Evolutionary conservation across 1,140 invertebrate genomes (phyloP), one percentile per base, ranked within the genome.

Genomic region (Diachasma alloeum): DNA sequence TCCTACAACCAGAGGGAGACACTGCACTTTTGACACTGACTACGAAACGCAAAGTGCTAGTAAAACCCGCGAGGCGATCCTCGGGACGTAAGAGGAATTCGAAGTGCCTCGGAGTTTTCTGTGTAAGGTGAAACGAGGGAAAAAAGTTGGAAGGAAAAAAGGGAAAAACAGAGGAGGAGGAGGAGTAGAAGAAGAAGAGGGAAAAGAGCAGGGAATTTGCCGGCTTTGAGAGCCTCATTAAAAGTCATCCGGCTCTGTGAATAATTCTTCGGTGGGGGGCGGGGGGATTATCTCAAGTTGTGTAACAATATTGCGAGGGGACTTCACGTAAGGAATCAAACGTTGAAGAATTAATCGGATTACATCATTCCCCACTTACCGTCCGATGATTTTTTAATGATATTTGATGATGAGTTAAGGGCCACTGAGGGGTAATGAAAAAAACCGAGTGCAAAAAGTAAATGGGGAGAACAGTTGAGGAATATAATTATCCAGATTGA

Each of bases 41-140:
- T 44, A 31, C 69, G 67, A 37, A 69, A 75, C 74, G 63, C 66
- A 75, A 75, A 75, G 74, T 75, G 44, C 74, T 69, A 75, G 74
- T 69, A 69, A 68, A 75, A 75, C 24, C 63, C 73, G 63, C 63
- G 42, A 74, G 72, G 72, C 72, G 73, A 75, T 75, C 36, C 53
- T 67, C 42, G 44, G 69, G 24, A 75, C 68, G 74, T 53, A 53
- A 75, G 44, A 56, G 66, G 66, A 75, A 69, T 75, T 75, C 66
- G 48, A n/a, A 31, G 39, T 37, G 37, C 31, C 37, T 39, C 17
- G 24, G 46, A 71, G 59, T 63, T 63, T 63, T 63, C 59, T 63
- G 59, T 24, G 59, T 26, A 63, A 63, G 59, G 59, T 63, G 59
- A 71, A 71, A 44, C 24, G 24, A 24, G 46, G 13, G 15, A 24